Base-by-base conservation (phyloP, 2,888 invertebrate genomes). In the Leptinotarsa tumamoca region DNA sequence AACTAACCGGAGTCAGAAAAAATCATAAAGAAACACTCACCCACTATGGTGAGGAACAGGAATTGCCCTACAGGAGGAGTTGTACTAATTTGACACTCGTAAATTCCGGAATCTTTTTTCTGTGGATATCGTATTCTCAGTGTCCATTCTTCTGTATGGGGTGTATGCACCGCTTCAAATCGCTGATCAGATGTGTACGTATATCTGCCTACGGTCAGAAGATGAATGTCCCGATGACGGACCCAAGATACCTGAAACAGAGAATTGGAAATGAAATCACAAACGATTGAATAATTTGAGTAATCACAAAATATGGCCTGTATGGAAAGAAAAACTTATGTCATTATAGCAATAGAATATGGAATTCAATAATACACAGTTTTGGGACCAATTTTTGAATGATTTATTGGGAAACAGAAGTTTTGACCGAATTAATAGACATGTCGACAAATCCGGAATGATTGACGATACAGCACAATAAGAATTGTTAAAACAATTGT, bases 31-130 rank as follows among this genome's bases (percentile, higher is more conserved):
- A 27, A 17, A 27, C 15, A 91, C 95, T 94, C 87, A 96, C 96
- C 96, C 79, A 96, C 95, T 86, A 96, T 94, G 82, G 92, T 95
- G 78, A 96, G 91, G 86, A 92, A 93, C 74, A 96, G 93, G 33
- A 94, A 93, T 88, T 95, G 95, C 61, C 96, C 95, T 69, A 95
- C 93, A 75, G 96, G 96, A 70, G 96, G 96, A 79, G 96, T 96
- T 71, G 96, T 96, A 82, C 95, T 95, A 87, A 96, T 95, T 90
- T 96, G 96, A 88, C 96, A 96, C 90, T 96, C 96, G 89, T 96
- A 96, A 84, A 95, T 92, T 56, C 95, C 95, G 3, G 93, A 92
- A 86, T 95, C 95, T 84, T 93, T 92, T 78, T 91, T 90, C 87
- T 94, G 94, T 10, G 94, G 93, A 87, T 94, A 94, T 78, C 93